These are phyloP conservation scores for Apeira syringaria DNA, from an alignment of 2,888 invertebrate species.

Conservation along the genomic window DNA sequence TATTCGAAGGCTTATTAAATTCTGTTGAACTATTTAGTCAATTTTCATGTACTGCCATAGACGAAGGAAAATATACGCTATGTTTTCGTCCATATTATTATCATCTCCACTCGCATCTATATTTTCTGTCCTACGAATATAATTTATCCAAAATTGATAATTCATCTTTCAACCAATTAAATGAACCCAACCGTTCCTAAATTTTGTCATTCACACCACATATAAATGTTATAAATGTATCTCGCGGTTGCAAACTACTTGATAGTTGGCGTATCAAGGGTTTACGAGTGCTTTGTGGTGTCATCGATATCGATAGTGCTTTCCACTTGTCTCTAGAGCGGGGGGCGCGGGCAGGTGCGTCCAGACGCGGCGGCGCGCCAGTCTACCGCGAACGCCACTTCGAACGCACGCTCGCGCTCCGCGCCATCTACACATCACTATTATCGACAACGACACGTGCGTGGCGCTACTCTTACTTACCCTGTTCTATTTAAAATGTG, in stretches of 20 bases:
- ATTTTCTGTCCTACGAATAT: no score
- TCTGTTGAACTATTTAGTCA: no score
- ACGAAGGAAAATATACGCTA: no score
- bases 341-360: slow-evolving; percentile 74
- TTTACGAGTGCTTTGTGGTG: slow-evolving; percentile 30
- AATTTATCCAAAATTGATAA: no score
- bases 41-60: no score
- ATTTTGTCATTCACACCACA: no score
- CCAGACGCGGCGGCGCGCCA: slow-evolving; percentile 80
- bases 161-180: no score
- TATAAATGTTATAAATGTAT: slow-evolving; percentile 3
- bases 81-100: no score
- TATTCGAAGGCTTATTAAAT: no score
- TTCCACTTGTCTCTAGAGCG: slow-evolving; percentile 65
- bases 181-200: no score
- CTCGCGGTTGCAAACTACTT: slow-evolving; percentile 15
- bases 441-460: slow-evolving; percentile 64
- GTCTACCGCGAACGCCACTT: slow-evolving; percentile 70
- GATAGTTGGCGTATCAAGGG: slow-evolving; percentile 11
- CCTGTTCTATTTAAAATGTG: slow-evolving; percentile 64
- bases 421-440: slow-evolving; percentile 36
- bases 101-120: no score
- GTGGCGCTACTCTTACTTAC: slow-evolving; percentile 70
- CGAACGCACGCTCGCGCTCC: slow-evolving; percentile 64
- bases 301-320: slow-evolving; percentile 71